A percentile compares a stretch with the other conserved stretches of the same genome.
Conservation (phyloP, 2,113 vertebrate species). For the Rhinolophus sinicus region DNA sequence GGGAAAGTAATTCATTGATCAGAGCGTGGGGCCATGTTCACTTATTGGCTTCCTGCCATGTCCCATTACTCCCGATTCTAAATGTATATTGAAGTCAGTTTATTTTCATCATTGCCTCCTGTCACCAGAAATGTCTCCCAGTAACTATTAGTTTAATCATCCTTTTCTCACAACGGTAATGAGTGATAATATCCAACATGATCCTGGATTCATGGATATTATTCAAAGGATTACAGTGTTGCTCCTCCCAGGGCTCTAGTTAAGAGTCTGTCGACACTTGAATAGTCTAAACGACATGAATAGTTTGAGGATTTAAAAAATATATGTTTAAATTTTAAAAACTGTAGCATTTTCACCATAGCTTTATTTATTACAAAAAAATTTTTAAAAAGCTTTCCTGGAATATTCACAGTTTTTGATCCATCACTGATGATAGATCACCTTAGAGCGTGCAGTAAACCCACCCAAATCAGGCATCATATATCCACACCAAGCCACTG, state of each 20-base stretch:
- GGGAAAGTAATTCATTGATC: constrained; percentile 93
- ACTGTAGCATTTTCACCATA: background rate
- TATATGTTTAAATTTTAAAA: background rate
- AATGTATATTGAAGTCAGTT: constrained; percentile 90
- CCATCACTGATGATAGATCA: background rate
- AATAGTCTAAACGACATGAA: constrained; percentile 33
- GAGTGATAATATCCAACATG: constrained; percentile 81
- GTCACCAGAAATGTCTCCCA: constrained; percentile 87
- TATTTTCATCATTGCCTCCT: constrained; percentile 88
- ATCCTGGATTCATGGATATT: constrained; percentile 77
- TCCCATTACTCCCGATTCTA: constrained; percentile 87
- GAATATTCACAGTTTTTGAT: background rate
- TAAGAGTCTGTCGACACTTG: constrained; percentile 70
- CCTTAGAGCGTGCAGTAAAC: background rate
- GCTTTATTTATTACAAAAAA: background rate
- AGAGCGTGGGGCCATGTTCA: constrained; percentile 88
- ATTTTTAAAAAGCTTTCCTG: background rate
- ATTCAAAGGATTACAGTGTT: constrained; percentile 58
- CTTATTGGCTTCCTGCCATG: constrained; percentile 94
- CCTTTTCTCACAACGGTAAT: constrained; percentile 85
- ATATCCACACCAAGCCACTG: background rate
- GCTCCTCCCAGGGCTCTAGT: constrained; percentile 66
- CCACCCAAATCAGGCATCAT: background rate
- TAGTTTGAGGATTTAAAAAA: background rate
- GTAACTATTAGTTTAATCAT: constrained; percentile 88